A percentile compares a stretch with the other conserved stretches of the same genome.
Evolutionary conservation across 92 coral and sea anemone species (phyloP).

Genomic region (Galaxea fascicularis): DNA sequence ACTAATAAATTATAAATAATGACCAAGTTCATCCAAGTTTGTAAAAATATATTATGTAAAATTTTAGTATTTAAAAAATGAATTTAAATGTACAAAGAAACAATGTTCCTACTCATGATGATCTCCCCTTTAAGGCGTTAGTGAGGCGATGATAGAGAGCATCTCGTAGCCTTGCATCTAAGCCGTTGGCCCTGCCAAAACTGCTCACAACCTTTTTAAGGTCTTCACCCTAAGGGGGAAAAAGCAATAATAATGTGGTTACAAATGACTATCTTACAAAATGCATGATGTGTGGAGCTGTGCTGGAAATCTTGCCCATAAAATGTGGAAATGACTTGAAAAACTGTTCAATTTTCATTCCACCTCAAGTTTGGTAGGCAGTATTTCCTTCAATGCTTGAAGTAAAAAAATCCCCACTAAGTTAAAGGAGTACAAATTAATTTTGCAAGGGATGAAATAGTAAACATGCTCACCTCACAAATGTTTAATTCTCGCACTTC

Average conservation of each 20-base stretch:
- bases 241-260: not conserved
- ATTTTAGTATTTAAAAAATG: no score
- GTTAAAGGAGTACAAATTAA: not conserved
- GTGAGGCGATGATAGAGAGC: slow-evolving; percentile 72
- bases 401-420: no score
- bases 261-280: no score
- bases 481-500: slow-evolving; percentile 66
- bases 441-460: not conserved
- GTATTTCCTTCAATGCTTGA: no score
- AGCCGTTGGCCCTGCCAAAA: slow-evolving; percentile 71
- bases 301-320: no score
- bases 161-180: slow-evolving; percentile 74
- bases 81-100: not conserved
- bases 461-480: slow-evolving; percentile 56
- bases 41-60: no score
- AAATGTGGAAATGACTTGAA: no score
- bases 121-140: slow-evolving; percentile 28
- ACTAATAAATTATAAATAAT: no score
- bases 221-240: slow-evolving; percentile 73
- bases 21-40: no score
- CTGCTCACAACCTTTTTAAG: slow-evolving; percentile 58
- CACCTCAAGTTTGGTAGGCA: no score
- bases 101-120: not conserved
- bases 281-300: no score
- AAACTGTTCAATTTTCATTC: no score